Base-by-base conservation (phyloP, 2,113 vertebrate species). In the Mesitornis unicolor region DNA sequence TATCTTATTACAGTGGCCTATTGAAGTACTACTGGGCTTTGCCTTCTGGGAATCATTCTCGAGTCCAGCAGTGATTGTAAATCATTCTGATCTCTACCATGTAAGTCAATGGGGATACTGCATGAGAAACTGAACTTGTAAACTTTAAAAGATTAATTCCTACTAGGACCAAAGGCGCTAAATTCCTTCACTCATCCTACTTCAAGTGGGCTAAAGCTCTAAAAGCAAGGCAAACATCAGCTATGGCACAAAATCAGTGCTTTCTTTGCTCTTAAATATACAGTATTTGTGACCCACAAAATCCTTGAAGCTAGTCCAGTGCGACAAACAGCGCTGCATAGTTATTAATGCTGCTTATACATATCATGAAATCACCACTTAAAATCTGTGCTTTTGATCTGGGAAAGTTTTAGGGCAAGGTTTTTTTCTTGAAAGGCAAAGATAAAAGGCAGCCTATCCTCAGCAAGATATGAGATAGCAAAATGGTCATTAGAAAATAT, bases 1-100 rank as follows among this genome's bases (percentile, higher is more conserved):
- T 97, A 96, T 90, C 90, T 97, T 96, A 96, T 97, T 96, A 97
- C 89, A 78, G 88, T 89, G 75, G 91, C 95, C 96, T 95, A 95
- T 71, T 97, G 89, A 96, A 95, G 60, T 84, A 95, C 78, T 81
- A 82, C 40, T 93, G 71, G 94, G 77, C 60, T 93, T 93, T 90
- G 90, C 77, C 89, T 97, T 96, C 87, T 96, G 92, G 90, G 94
- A 98, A 96, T 93, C 91, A 75, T 90, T 97, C 83, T 96, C 1
- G 82, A 84, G 84, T 84, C 92, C 91, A 93, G 42, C 57, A 88
- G 50, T 91, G 74, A 61, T 13, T 95, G 51, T 95, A 98, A 98
- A 97, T 97, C 88, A 96, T 87, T 86, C 71, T 84, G 84, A 93
- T 95, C 80, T 97, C 65, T 74, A 45, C 45, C 8, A 2, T 73